Percentiles rank a stretch among this genome's conserved stretches.
Evolutionary conservation across 2,797 vertebrate species (phyloP).

Genomic region (Enteromius treurensis): DNA sequence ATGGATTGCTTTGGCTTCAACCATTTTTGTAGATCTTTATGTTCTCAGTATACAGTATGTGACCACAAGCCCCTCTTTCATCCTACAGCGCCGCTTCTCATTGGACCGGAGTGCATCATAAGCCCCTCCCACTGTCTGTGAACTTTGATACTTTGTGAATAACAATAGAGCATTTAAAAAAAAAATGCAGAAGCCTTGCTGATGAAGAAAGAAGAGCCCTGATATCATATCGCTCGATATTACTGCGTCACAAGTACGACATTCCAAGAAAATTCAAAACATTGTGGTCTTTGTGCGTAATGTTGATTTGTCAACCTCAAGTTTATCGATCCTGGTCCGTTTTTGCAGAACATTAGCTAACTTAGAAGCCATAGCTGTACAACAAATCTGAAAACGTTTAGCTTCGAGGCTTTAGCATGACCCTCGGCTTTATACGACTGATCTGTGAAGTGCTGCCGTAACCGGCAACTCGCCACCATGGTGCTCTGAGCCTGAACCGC

Average conservation of each 20-base stretch:
- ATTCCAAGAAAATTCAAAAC: constrained; percentile 12
- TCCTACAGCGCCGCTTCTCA: constrained; percentile 18
- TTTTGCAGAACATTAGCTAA: constrained; percentile 36
- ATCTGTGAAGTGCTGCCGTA: constrained; percentile 47
- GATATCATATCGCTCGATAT: constrained; percentile 6
- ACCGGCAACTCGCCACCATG: constrained; percentile 55
- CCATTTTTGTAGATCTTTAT: constrained; percentile 41
- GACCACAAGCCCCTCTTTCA: constrained; percentile 36
- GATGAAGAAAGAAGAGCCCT: constrained; percentile 1
- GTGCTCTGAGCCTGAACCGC: constrained; percentile 68
- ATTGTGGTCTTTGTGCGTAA: constrained; percentile 38
- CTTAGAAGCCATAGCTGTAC: constrained; percentile 44
- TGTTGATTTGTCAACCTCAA: constrained; percentile 21
- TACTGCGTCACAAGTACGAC: background rate
- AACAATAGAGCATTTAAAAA: constrained; percentile 41
- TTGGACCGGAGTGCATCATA: constrained; percentile 16
- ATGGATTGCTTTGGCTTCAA: constrained; percentile 30
- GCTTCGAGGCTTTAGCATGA: constrained; percentile 30
- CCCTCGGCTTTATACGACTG: constrained; percentile 10
- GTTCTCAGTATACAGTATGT: constrained; percentile 18
- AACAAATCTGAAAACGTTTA: constrained; percentile 19
- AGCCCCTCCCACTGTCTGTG: constrained; percentile 11
- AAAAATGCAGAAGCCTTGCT: background rate
- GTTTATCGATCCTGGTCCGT: background rate
- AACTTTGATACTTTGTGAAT: constrained; percentile 48